Conservation (phyloP, 2,888 invertebrate species). For the Folsomia manolachei region DNA sequence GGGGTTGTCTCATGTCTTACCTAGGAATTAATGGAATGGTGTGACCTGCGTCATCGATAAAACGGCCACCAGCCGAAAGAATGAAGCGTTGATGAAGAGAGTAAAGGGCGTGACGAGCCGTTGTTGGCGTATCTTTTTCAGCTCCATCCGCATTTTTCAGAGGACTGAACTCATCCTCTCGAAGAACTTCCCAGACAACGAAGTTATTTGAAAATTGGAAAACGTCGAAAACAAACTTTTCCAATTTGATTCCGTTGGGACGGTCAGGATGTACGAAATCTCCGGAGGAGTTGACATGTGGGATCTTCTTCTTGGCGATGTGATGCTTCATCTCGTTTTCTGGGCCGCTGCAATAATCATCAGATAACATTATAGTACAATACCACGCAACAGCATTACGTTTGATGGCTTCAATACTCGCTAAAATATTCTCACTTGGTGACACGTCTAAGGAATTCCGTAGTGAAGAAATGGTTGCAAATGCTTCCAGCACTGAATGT, state of each 20-base stretch:
- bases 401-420: constrained; percentile 50
- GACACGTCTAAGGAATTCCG: constrained; percentile 76
- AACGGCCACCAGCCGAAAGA: constrained; percentile 73
- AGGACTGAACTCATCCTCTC: constrained; percentile 94
- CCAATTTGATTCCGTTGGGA: constrained; percentile 96
- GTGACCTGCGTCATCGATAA: constrained; percentile 57
- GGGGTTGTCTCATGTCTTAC: too few species aligned
- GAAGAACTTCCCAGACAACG: constrained; percentile 85
- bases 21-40: constrained; percentile 55
- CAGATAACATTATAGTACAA: neutral
- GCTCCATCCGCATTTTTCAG: constrained; percentile 88
- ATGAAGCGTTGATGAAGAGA: constrained; percentile 76
- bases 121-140: constrained; percentile 86
- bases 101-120: constrained; percentile 75
- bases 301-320: constrained; percentile 96
- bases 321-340: constrained; percentile 81
- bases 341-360: constrained; percentile 57
- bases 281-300: constrained; percentile 72
- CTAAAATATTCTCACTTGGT: too few species aligned
- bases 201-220: constrained; percentile 90
- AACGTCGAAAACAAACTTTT: constrained; percentile 98
- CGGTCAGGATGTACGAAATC: constrained; percentile 69
- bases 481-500: constrained; percentile 95
- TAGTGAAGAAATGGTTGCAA: constrained; percentile 94
- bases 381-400: neutral